Conservation (phyloP, 2,113 vertebrate genomes). For the Corythoichthys haematopterus region DNA sequence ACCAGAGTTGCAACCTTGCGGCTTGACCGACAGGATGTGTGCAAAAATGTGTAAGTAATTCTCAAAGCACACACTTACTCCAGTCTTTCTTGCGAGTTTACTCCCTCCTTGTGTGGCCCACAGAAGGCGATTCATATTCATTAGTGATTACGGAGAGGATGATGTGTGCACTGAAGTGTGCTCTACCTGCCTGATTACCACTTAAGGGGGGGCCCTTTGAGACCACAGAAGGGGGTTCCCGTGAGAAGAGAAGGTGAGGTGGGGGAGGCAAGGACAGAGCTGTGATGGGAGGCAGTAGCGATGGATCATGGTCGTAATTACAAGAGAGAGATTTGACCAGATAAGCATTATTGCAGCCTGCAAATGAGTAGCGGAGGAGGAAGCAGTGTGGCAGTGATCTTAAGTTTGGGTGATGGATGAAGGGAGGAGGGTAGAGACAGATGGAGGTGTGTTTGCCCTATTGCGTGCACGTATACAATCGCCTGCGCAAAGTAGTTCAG, state of each 20-base stretch:
- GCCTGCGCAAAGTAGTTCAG: slow-evolving; percentile 15
- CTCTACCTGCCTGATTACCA: slow-evolving; percentile 74
- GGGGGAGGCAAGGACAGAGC: slow-evolving; percentile 26
- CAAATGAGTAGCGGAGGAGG: slow-evolving; percentile 55
- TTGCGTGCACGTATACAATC: background rate
- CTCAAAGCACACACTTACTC: slow-evolving; percentile 27
- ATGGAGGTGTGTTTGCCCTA: slow-evolving; percentile 31
- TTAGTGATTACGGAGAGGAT: slow-evolving; percentile 65
- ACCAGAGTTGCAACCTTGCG: slow-evolving; percentile 35
- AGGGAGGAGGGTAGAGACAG: slow-evolving; percentile 33
- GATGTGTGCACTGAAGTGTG: slow-evolving; percentile 68
- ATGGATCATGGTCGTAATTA: slow-evolving; percentile 63
- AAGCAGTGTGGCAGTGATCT: slow-evolving; percentile 41
- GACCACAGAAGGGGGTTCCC: slow-evolving; percentile 27
- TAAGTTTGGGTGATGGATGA: slow-evolving; percentile 31
- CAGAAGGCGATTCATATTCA: slow-evolving; percentile 74
- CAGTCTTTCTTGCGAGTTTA: background rate
- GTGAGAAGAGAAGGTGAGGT: slow-evolving; percentile 31
- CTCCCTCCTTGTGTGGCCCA: slow-evolving; percentile 52
- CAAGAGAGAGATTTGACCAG: slow-evolving; percentile 63
- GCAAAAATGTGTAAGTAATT: slow-evolving; percentile 52
- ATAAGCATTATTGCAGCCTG: slow-evolving; percentile 60
- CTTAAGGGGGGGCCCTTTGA: slow-evolving; percentile 52
- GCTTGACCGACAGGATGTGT: slow-evolving; percentile 17
- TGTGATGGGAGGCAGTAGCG: slow-evolving; percentile 29